Evolutionary conservation across 2,113 vertebrate species (phyloP).

Genomic region (Camelus bactrianus): DNA sequence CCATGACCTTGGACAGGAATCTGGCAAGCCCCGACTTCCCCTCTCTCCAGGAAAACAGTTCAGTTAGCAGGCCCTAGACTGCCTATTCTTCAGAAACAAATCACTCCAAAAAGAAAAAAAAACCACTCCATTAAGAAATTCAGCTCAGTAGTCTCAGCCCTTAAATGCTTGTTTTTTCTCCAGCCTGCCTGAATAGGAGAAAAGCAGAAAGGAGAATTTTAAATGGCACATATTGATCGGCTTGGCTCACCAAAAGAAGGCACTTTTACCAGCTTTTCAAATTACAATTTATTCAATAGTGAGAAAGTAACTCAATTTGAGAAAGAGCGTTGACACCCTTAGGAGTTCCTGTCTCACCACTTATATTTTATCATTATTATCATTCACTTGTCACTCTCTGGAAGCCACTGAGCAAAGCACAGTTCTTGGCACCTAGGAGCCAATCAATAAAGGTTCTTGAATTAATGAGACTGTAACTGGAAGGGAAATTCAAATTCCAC

Average conservation of each 20-base stretch:
- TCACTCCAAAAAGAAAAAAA: not conserved
- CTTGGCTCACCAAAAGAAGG: slow-evolving; percentile 59
- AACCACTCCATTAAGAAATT: slow-evolving; percentile 63
- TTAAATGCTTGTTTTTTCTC: slow-evolving; percentile 24
- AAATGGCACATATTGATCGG: slow-evolving; percentile 69
- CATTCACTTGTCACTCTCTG: not conserved
- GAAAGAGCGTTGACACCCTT: not conserved
- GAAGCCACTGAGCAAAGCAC: slow-evolving; percentile 42
- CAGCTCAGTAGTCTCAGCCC: slow-evolving; percentile 27
- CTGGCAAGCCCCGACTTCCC: not conserved
- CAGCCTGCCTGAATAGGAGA: slow-evolving; percentile 22
- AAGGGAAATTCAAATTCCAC: slow-evolving; percentile 7
- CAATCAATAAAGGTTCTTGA: not conserved
- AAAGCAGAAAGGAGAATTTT: slow-evolving; percentile 60
- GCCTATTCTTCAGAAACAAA: slow-evolving; percentile 58
- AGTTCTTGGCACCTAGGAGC: slow-evolving; percentile 54
- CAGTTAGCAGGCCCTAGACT: not conserved
- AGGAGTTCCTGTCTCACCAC: not conserved
- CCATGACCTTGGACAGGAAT: not conserved
- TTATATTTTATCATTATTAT: slow-evolving; percentile 19
- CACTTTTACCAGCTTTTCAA: slow-evolving; percentile 71
- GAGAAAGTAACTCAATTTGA: slow-evolving; percentile 64
- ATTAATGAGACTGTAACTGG: slow-evolving; percentile 35
- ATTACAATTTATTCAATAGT: slow-evolving; percentile 69
- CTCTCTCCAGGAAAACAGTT: not conserved